A percentile compares a stretch with the other conserved stretches of the same genome.
phyloP scores from a whole-genome alignment of 2,888 invertebrate species.

The Heteropelma amictum region DNA sequence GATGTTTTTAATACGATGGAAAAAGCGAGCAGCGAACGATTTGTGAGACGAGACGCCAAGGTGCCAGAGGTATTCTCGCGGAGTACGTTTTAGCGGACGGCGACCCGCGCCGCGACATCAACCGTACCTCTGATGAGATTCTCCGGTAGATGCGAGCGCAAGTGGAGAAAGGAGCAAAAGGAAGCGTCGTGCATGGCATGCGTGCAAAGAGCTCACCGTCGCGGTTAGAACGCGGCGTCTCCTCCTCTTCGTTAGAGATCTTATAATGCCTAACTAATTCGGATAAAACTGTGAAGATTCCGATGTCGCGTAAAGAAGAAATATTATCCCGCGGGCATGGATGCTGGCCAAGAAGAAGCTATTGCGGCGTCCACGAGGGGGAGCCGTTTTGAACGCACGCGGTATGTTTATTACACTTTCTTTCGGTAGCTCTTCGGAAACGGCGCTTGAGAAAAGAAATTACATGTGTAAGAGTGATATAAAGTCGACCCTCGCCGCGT shows the following conservation, averaged over 20 bases:
- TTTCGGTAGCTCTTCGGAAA: conserved; percentile 1
- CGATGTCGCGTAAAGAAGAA: conserved; percentile 63
- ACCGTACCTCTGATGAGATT: conserved; percentile 21
- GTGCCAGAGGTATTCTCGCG: conserved; percentile 61
- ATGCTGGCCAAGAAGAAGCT: conserved; percentile 28
- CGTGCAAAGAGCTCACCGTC: conserved; percentile 55
- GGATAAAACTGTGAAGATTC: conserved; percentile 62
- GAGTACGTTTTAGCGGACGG: conserved; percentile 33
- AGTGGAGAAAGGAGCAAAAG: conserved; percentile 7
- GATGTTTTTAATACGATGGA: conserved; percentile 60
- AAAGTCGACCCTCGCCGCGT: background rate
- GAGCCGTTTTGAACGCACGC: background rate
- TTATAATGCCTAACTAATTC: conserved; percentile 62
- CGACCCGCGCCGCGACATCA: background rate
- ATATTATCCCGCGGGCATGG: conserved; percentile 46
- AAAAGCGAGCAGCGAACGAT: conserved; percentile 70
- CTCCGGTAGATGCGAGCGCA: conserved; percentile 2
- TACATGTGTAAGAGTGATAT: background rate
- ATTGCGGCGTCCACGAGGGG: no score
- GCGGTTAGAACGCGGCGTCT: conserved; percentile 19
- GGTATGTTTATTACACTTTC: conserved; percentile 37
- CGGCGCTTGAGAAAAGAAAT: background rate
- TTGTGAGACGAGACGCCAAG: conserved; percentile 68
- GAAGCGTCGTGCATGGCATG: conserved; percentile 48
- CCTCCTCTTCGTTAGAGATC: conserved; percentile 57